A percentile compares a stretch with the other conserved stretches of the same genome.
Evolutionary conservation across 2,113 vertebrate species (phyloP).

Genomic region (Microcebus lehilahytsara): DNA sequence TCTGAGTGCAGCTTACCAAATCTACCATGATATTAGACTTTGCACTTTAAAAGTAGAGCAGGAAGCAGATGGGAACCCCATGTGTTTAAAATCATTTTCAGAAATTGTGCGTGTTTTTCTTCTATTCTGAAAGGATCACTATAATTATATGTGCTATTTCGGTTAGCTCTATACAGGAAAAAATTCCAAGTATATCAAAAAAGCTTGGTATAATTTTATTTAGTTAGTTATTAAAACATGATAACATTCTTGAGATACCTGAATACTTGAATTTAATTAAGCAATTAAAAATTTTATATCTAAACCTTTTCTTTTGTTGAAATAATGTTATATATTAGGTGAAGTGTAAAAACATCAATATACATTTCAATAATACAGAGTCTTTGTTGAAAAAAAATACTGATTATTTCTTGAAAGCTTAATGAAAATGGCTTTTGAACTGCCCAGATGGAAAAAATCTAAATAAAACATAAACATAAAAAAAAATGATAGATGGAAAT

Average conservation of each 20-base stretch:
- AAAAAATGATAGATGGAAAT: not conserved
- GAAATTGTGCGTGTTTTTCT: conserved; percentile 54
- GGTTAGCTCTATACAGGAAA: conserved; percentile 52
- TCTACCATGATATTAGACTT: not conserved
- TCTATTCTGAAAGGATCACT: conserved; percentile 68
- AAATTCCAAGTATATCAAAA: conserved; percentile 45
- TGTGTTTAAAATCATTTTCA: conserved; percentile 73
- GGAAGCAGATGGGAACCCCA: conserved; percentile 74
- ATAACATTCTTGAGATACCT: not conserved
- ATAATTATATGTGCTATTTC: conserved; percentile 77
- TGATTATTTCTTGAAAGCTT: conserved; percentile 73
- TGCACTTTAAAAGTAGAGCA: conserved; percentile 70
- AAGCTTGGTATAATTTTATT: conserved; percentile 51
- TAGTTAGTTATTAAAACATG: conserved; percentile 55
- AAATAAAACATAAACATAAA: conserved; percentile 56
- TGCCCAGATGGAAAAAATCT: conserved; percentile 70
- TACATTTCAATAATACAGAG: not conserved
- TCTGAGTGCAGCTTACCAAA: not conserved
- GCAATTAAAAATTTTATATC: conserved; percentile 48
- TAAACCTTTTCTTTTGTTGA: conserved; percentile 58
- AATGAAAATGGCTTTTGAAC: conserved; percentile 76
- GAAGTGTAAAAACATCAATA: conserved; percentile 64
- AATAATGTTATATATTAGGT: conserved; percentile 34
- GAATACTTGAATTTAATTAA: conserved; percentile 10
- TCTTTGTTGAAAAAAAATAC: conserved; percentile 54